A percentile compares a stretch with the other conserved stretches of the same genome.
Evolutionary conservation across 1,140 invertebrate genomes (phyloP).

Genomic region (Bicyclus anynana): DNA sequence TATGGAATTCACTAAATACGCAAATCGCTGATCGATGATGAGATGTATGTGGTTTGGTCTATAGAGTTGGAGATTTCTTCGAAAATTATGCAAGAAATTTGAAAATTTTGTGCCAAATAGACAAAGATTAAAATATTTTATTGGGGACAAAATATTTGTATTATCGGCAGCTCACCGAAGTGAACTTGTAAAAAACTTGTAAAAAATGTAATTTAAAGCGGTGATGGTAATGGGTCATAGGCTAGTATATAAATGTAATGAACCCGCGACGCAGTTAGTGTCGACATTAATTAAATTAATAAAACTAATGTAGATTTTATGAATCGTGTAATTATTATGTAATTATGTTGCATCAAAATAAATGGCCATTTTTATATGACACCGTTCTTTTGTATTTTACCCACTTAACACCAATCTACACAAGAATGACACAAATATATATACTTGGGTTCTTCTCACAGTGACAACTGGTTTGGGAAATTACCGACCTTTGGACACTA

Average conservation of each 20-base stretch:
- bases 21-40: no score
- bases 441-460: no score
- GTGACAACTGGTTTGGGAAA: no score
- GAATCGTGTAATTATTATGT: conserved; percentile 45
- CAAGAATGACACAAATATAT: no score
- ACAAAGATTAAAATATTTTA: conserved; percentile 56
- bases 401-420: background rate
- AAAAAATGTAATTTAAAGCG: conserved; percentile 35
- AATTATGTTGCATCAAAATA: conserved; percentile 45
- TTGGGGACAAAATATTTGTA: conserved; percentile 66
- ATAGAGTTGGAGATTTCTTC: background rate
- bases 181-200: conserved; percentile 45
- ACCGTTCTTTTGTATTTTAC: background rate
- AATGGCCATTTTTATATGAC: conserved; percentile 48
- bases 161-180: conserved; percentile 43
- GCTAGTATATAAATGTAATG: conserved; percentile 22
- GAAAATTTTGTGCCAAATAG: conserved; percentile 74
- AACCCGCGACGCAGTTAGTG: conserved; percentile 56
- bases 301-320: conserved; percentile 71
- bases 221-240: conserved; percentile 48
- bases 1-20: no score
- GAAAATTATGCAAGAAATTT: conserved; percentile 10
- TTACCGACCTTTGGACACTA: no score
- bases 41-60: no score
- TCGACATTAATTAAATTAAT: conserved; percentile 44